These are phyloP conservation scores for Macrotrachela quadricornifera DNA, from an alignment of 1,140 invertebrate genomes.

Conservation along the genomic window DNA sequence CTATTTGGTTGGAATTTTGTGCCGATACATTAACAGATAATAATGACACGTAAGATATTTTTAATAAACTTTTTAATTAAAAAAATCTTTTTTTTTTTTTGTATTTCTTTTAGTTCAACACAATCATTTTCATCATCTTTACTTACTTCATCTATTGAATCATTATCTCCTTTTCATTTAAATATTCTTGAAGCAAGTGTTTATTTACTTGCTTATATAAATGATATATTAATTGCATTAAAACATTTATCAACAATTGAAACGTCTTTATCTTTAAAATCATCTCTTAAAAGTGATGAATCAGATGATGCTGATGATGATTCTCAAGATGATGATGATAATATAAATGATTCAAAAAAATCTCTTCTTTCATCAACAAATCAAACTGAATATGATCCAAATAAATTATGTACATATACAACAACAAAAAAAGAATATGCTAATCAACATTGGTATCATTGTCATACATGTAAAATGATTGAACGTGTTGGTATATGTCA, in stretches of 20 bases:
- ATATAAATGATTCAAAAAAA: background rate
- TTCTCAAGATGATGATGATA: conserved; percentile 1
- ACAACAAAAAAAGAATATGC: conserved; percentile 91
- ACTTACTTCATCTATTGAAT: no score
- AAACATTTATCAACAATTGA: conserved; percentile 14
- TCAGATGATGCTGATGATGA: conserved; percentile 1
- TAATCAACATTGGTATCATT: conserved; percentile 73
- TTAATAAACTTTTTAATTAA: background rate
- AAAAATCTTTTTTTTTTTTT: no score
- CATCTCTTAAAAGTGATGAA: background rate
- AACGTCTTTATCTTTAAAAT: background rate
- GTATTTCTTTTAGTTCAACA: no score
- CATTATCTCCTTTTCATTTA: conserved; percentile 16
- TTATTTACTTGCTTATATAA: conserved; percentile 50
- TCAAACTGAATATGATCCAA: background rate
- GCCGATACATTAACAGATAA: background rate
- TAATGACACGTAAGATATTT: background rate
- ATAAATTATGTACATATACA: conserved; percentile 80
- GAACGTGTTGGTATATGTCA: conserved; percentile 91
- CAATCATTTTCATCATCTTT: no score
- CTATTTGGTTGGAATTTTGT: conserved; percentile 2
- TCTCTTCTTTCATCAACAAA: background rate
- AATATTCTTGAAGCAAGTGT: conserved; percentile 51
- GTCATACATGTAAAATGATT: conserved; percentile 90
- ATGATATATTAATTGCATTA: conserved; percentile 41